Evolutionary conservation across 2,113 vertebrate genomes (phyloP).

Genomic region (Emydocephalus ijimae): DNA sequence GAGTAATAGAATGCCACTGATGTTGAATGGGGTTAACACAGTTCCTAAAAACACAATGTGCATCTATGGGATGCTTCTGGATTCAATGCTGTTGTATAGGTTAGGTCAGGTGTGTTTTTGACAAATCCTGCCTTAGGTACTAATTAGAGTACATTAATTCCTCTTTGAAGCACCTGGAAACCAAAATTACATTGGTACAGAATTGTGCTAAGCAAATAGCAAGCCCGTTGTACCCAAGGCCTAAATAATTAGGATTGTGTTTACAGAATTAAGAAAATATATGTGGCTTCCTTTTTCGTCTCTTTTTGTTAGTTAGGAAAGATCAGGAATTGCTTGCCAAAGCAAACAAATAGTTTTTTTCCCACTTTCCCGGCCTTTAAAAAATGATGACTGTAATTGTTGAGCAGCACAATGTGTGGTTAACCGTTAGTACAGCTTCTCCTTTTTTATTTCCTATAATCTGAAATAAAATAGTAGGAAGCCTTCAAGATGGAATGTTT

Average conservation of each 20-base stretch:
- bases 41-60: neutral
- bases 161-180: neutral
- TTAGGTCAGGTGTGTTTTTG: neutral
- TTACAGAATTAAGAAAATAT: neutral
- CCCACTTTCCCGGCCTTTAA: neutral
- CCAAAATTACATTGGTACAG: neutral
- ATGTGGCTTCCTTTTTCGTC: neutral
- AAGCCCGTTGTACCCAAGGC: neutral
- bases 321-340: neutral
- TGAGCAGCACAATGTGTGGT: neutral
- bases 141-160: neutral
- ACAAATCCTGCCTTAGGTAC: neutral
- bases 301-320: neutral
- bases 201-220: neutral
- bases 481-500: slow-evolving; percentile 48
- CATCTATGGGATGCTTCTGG: neutral
- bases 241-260: neutral
- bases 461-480: slow-evolving; percentile 33
- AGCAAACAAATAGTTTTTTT: neutral
- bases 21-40: neutral
- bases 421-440: neutral
- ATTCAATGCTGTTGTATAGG: neutral
- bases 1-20: neutral
- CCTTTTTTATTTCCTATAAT: neutral
- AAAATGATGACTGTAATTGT: neutral